Base-by-base conservation (phyloP, 2,113 vertebrate genomes). In the Myrmophylax atrothorax region DNA sequence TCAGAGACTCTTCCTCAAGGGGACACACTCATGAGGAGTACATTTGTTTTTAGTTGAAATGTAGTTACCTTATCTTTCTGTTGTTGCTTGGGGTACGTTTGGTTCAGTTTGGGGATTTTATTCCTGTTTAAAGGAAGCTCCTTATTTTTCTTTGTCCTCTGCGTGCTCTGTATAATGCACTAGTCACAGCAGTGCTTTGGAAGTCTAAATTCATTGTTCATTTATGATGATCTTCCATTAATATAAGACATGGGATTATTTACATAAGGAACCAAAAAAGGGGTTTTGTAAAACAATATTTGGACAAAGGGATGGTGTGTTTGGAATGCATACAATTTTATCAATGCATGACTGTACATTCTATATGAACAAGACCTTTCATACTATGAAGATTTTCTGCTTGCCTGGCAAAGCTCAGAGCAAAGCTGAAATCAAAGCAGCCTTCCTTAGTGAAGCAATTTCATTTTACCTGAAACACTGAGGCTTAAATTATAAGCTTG, bases 401-500 rank as follows among this genome's bases (percentile, higher is more conserved):
- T 95, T 93, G 94, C 73, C 59, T 95, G 79, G 87, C 87, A 96
- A 94, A 84, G 90, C 95, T 97, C 64, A 76, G 80, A 94, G 93
- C 75, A 91, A 95, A 97, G 93, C 95, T 94, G 90, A 97, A 97
- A 97, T 97, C 90, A 91, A 96, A 96, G 95, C 79, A 84, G 78
- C 44, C 89, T 96, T 84, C 76, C 95, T 94, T 86, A 87, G 87
- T n/a, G 87, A 96, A 95, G 96, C 94, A 94, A 96, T 96, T 97
- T 96, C 87, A 94, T 96, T 95, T 86, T 90, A 96, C 96, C 95
- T 97, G 93, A 96, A 96, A 97, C 94, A 97, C 82, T 91, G 91
- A 96, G 78, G 92, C 93, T 97, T 96, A 97, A 96, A 96, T 96
- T 96, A 95, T 96, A 96, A 97, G 94, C 90, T 97, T 96, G 68